Base-by-base conservation (phyloP, 1,140 invertebrate genomes). In the Papilio aristodemus region DNA sequence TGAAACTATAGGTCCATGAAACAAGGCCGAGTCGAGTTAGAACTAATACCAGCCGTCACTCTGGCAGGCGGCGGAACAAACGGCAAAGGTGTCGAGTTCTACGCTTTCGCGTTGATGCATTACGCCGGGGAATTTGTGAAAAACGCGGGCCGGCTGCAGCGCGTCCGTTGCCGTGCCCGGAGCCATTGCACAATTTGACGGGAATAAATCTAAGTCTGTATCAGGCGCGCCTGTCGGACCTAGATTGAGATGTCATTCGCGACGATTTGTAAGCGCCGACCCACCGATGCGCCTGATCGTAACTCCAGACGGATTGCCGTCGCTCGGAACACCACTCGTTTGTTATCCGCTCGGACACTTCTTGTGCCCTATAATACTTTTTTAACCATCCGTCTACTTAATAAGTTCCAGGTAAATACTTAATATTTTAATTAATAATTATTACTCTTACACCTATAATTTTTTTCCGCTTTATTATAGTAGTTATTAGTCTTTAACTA, bases 221-320 rank as follows among this genome's bases (percentile, higher is more conserved):
- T 17, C 62, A 36, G 59, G 59, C 27, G 59, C 62, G 62, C 37
- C 62, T 64, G 62, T 64, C 62, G 62, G 39, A 19, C 43, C 64
- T 67, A 71, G 70, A 71, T 71, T 68, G 64, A 71, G 70, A 71
- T 71, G 70, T 71, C 70, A 71, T 71, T 71, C 70, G 58, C 70
- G 64, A 60, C 70, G 70, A 71, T 71, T 71, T 71, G 70, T 71
- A 71, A 71, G 69, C 69, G 58, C 54, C 69, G 62, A 59, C 50
- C 60, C 64, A 67, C 70, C 66, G 59, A 62, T 59, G 60, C 64
- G 50, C 36, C 57, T 37, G 64, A 58, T 67, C 38, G 41, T 67
- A 67, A 71, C 71, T 71, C 58, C n/a, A 9, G 59, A 38, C 59
- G 36, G 27, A 59, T 32, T 25, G 59, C 59, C 14, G 36, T 62